These are phyloP conservation scores for Apocheima hispidaria DNA, from an alignment of 2,888 invertebrate genomes.

Conservation along the genomic window DNA sequence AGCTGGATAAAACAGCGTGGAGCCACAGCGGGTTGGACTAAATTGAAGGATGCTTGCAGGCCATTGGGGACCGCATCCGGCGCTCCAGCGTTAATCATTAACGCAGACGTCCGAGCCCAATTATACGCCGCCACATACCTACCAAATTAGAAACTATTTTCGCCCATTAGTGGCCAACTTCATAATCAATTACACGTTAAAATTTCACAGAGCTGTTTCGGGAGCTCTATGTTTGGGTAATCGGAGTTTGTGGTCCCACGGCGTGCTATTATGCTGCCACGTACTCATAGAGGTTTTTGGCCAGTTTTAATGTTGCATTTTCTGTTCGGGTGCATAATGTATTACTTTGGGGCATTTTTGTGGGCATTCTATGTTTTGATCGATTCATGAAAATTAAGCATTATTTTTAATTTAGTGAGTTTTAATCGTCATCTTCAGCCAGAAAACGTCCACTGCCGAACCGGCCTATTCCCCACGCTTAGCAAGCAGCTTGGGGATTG, in stretches of 20 bases:
- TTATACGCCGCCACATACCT: conserved; percentile 75
- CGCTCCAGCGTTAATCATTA: conserved; percentile 75
- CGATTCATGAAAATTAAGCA: background rate
- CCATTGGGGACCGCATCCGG: conserved; percentile 62
- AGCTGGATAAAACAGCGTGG: conserved; percentile 47
- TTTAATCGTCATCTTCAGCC: too few species aligned
- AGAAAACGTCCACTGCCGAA: too few species aligned
- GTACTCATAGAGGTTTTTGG: conserved; percentile 78
- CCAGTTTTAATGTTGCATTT: conserved; percentile 79
- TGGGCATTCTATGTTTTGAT: conserved; percentile 14
- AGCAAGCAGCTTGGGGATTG: too few species aligned
- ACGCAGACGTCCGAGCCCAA: conserved; percentile 79
- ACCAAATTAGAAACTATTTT: conserved; percentile 86
- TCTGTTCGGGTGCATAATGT: conserved; percentile 59
- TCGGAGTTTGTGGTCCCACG: conserved; percentile 85
- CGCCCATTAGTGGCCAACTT: conserved; percentile 84
- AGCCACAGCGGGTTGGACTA: conserved; percentile 39
- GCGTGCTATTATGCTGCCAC: conserved; percentile 77
- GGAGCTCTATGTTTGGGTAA: conserved; percentile 81
- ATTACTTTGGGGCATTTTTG: conserved; percentile 42
- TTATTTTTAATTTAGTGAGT: background rate
- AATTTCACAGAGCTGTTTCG: conserved; percentile 82
- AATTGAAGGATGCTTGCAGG: conserved; percentile 65
- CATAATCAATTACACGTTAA: conserved; percentile 85
- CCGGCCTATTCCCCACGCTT: too few species aligned